Evolutionary conservation across 2,113 vertebrate genomes (phyloP), one percentile per base, ranked within the genome.

Genomic region (Sciurus niger): DNA sequence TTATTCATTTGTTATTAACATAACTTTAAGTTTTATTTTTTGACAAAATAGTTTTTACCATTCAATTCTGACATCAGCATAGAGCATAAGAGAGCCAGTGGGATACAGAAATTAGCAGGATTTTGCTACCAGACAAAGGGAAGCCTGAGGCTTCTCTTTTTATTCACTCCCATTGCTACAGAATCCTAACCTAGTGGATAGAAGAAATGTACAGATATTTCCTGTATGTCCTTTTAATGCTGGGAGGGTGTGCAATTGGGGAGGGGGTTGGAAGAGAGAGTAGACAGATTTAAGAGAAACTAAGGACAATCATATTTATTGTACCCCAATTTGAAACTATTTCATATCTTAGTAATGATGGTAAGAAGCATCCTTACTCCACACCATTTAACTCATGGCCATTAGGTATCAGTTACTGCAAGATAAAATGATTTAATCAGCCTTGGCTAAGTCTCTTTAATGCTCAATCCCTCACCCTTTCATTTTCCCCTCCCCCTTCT

Each of bases 391-490:
- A 90, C 74, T 90, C 67, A 16, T 77, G 82, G 72, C 65, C 67
- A 87, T 76, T 80, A 87, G 95, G 72, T 95, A 95, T 95, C 96
- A 93, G 89, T 93, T 96, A 95, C 80, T 92, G 89, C 58, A 91
- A 95, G 95, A 92, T 85, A 88, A 94, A 97, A 95, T 90, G 84
- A 85, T 84, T 92, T 90, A 92, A 92, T 94, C 93, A 79, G 60
- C 84, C 65, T 9, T 92, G 65, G 25, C 24, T 17, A 94, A 95
- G 84, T 94, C 78, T 94, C 79, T 96, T 95, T 87, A 96, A 89
- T 9, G 65, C 51, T 73, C 53, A 85, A 14, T 32, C 11, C 51
- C n/a, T 97, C 73, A n/a, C 12, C 46, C 68, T 90, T 78, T 72
- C 77, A 53, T 78, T 70, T 24, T 6, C 16, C n/a, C 72, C 48